These are phyloP conservation scores for Nasonia giraulti DNA, from an alignment of 1,140 invertebrate species.

Conservation along the genomic window DNA sequence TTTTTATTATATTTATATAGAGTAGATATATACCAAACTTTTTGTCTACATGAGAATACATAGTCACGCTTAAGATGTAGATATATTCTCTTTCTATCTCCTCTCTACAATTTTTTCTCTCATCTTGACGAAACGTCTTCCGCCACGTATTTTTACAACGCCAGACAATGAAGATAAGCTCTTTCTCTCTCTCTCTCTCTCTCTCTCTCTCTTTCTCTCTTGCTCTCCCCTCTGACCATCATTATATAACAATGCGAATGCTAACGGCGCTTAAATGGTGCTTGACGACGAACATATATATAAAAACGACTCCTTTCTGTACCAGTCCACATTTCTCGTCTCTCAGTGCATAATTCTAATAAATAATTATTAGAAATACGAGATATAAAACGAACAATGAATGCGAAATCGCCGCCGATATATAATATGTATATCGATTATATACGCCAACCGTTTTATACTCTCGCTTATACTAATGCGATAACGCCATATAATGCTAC, in stretches of 20 bases:
- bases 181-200: background rate
- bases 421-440: background rate
- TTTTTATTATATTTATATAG: constrained; percentile 44
- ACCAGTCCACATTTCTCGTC: background rate
- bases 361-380: no score
- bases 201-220: constrained; percentile 8
- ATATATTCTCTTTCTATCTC: background rate
- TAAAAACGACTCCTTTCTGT: background rate
- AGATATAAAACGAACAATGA: constrained; percentile 4
- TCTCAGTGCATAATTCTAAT: background rate
- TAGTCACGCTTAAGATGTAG: background rate
- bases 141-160: background rate
- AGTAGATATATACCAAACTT: constrained; percentile 37
- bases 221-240: background rate
- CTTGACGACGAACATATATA: background rate
- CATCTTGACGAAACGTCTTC: background rate
- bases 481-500: constrained; percentile 54
- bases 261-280: background rate
- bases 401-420: background rate
- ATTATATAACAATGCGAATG: background rate
- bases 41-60: background rate
- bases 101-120: background rate
- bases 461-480: background rate
- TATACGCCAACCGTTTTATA: background rate
- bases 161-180: background rate